Percentiles rank a stretch among this genome's conserved stretches.
Evolutionary conservation across 2,888 invertebrate species (phyloP).

Genomic region (Amitus sp.): DNA sequence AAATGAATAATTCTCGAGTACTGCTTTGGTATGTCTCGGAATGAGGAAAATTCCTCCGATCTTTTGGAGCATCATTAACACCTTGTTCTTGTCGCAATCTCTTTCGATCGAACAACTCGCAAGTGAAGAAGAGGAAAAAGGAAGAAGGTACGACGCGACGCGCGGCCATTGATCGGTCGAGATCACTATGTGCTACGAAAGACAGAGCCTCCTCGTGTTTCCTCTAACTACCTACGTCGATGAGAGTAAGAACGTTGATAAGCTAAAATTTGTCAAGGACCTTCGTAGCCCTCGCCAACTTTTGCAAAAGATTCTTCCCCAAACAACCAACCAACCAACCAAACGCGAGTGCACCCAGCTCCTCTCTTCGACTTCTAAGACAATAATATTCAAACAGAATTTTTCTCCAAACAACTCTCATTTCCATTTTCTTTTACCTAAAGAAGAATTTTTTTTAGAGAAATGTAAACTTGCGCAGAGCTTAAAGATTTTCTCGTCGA

Average conservation of each 20-base stretch:
- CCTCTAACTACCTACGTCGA: background rate
- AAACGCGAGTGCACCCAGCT: no score
- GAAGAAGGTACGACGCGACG: conserved; percentile 24
- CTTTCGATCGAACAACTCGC: conserved; percentile 16
- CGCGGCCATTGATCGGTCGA: conserved; percentile 39
- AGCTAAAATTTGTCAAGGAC: background rate
- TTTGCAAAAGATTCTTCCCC: background rate
- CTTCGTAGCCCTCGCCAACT: background rate
- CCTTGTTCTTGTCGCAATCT: conserved; percentile 10
- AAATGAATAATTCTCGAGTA: no score
- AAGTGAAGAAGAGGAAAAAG: conserved; percentile 5
- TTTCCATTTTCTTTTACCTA: no score
- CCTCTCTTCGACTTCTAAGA: no score
- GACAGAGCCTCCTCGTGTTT: conserved; percentile 15
- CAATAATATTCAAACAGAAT: no score
- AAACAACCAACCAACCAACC: no score
- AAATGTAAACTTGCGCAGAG: no score
- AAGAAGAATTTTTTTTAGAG: no score
- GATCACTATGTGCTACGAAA: conserved; percentile 27
- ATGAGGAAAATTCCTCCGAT: no score
- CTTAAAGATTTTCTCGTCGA: no score
- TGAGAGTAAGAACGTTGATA: background rate
- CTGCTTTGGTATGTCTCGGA: no score
- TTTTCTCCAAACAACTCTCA: no score
- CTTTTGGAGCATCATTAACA: background rate